phyloP scores from a whole-genome alignment of 2,797 vertebrate genomes.

The Sparus aurata region DNA sequence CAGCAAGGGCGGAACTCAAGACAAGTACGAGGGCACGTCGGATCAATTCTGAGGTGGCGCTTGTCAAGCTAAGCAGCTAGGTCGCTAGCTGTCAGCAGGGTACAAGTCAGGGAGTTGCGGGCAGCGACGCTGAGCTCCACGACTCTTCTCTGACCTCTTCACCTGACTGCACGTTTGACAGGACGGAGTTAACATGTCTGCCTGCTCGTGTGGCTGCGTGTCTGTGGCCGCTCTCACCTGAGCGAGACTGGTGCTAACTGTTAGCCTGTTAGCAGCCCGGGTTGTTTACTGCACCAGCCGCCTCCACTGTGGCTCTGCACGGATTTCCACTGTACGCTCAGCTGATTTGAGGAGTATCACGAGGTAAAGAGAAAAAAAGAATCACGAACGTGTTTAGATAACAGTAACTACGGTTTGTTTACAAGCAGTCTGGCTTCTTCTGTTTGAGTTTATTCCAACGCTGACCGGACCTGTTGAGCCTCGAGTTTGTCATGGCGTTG shows the following conservation, averaged over 20 bases:
- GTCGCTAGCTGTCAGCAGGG: constrained; percentile 38
- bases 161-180: accelerated
- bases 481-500: background rate
- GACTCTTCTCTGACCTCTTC: accelerated
- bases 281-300: constrained; percentile 45
- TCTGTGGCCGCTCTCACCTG: constrained; percentile 41
- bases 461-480: accelerated
- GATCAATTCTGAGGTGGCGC: constrained; percentile 40
- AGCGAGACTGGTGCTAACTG: constrained; percentile 50
- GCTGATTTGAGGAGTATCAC: constrained; percentile 18
- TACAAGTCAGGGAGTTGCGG: background rate
- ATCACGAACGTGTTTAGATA: background rate
- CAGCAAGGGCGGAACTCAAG: constrained; percentile 51
- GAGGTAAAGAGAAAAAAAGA: constrained; percentile 57
- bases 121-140: accelerated
- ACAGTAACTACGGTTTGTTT: background rate
- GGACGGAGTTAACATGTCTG: constrained; percentile 28
- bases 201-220: background rate
- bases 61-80: constrained; percentile 42
- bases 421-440: background rate
- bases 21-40: background rate
- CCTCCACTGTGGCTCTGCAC: constrained; percentile 17
- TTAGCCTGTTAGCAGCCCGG: constrained; percentile 56
- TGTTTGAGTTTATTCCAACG: background rate
- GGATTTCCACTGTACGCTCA: constrained; percentile 8